phyloP scores from a whole-genome alignment of 2,797 vertebrate genomes.

The Acipenser ruthenus region DNA sequence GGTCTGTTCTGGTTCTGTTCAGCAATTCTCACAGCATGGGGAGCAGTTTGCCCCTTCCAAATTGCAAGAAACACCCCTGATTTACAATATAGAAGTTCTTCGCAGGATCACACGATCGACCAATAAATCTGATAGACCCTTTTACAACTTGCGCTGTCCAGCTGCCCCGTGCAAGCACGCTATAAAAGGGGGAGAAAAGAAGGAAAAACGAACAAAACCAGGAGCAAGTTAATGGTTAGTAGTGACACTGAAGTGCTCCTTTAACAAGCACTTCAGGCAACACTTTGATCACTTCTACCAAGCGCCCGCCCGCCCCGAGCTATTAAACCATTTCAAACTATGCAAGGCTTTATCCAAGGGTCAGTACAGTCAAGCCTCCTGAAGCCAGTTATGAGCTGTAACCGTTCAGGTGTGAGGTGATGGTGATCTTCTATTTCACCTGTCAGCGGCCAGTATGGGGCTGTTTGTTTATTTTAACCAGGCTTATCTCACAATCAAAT shows the following conservation, averaged over 20 bases:
- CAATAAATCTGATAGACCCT: background rate
- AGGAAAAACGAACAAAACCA: background rate
- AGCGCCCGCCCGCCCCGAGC: slow-evolving; percentile 19
- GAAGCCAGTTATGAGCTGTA: background rate
- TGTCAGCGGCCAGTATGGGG: slow-evolving; percentile 9
- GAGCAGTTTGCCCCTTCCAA: background rate
- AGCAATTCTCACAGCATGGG: slow-evolving; percentile 1
- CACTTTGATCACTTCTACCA: slow-evolving; percentile 22
- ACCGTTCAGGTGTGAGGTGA: background rate
- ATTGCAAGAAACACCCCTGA: background rate
- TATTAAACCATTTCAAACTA: slow-evolving; percentile 23
- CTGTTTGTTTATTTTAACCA: slow-evolving; percentile 23
- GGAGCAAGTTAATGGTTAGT: slow-evolving; percentile 13
- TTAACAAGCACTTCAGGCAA: slow-evolving; percentile 22
- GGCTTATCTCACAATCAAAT: slow-evolving; percentile 25
- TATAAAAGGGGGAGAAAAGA: background rate
- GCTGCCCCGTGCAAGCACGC: slow-evolving; percentile 1
- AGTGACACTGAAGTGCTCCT: slow-evolving; percentile 16
- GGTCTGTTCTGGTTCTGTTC: background rate
- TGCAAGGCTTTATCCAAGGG: slow-evolving; percentile 23
- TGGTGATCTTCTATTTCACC: slow-evolving; percentile 10
- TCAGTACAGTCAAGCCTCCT: slow-evolving; percentile 5
- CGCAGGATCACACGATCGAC: background rate
- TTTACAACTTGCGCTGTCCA: background rate
- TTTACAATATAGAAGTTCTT: background rate